Evolutionary conservation across 2,888 invertebrate genomes (phyloP).

Genomic region (Phortica magna): DNA sequence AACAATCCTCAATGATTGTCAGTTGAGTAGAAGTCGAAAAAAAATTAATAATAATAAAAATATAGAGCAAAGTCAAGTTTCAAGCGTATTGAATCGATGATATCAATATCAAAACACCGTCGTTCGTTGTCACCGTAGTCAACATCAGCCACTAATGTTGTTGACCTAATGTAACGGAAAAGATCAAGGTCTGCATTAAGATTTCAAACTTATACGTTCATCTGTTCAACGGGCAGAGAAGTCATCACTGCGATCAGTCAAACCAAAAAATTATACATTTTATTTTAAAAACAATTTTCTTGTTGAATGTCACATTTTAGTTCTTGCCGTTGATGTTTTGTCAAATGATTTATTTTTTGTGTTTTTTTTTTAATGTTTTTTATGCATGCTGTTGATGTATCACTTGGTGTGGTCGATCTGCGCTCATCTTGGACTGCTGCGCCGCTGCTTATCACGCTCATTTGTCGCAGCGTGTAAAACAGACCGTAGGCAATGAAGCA

Average conservation of each 20-base stretch:
- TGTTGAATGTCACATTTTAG: slow-evolving; percentile 28
- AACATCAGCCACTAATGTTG: slow-evolving; percentile 42
- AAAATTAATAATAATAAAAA: slow-evolving; percentile 46
- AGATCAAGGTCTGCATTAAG: slow-evolving; percentile 48
- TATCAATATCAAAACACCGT: slow-evolving; percentile 24
- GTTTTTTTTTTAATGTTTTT: slow-evolving; percentile 36
- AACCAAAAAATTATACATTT: background rate
- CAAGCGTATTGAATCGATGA: slow-evolving; percentile 18
- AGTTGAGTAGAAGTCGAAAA: background rate
- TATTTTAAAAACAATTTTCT: slow-evolving; percentile 1
- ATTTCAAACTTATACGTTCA: background rate
- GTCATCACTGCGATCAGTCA: slow-evolving; percentile 11
- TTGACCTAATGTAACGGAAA: slow-evolving; percentile 62
- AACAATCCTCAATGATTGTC: background rate
- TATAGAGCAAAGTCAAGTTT: slow-evolving; percentile 50
- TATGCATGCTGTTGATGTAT: slow-evolving; percentile 46
- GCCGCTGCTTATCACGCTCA: background rate
- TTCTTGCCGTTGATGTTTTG: slow-evolving; percentile 17
- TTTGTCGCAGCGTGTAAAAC: slow-evolving; percentile 52
- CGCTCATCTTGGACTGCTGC: background rate
- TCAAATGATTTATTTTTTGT: slow-evolving; percentile 35
- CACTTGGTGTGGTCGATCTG: slow-evolving; percentile 31
- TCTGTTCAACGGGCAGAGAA: background rate
- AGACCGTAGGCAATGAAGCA: background rate
- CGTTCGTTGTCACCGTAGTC: slow-evolving; percentile 17